Base-by-base conservation (phyloP, 2,888 invertebrate genomes). In the Chrysolina haemoptera region DNA sequence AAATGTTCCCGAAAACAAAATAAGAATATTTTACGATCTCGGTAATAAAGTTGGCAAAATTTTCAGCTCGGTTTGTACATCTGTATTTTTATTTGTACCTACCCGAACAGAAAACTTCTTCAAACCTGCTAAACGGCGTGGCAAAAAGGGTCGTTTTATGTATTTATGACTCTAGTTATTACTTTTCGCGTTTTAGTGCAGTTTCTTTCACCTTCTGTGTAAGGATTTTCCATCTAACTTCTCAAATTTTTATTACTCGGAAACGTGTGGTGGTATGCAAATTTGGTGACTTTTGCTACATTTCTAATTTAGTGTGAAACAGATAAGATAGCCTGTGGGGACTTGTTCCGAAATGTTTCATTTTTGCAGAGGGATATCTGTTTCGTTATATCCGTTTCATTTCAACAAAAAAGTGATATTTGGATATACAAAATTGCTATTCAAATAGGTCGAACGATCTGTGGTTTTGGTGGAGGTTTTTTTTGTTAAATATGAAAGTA, bases 41-140 rank as follows among this genome's bases (percentile, higher is more conserved):
- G 67, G 72, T 74, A 78, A 77, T 77, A 77, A 78, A 78, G 74
- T 76, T 76, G 73, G 71, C 76, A 73, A 76, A 70, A 75, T 68
- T 69, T 71, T 73, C 70, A 50, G 72, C 68, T 43, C 68, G 40
- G 62, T 68, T 66, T 71, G 66, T 73, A 75, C 77, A 74, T 74
- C 76, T 76, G 76, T 76, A 76, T 63, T 53, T 67, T 74, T 62
- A 71, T 71, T 71, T 69, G 68, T 75, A 66, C 68, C 53, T 62
- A 62, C 40, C 68, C 66, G 16, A 65, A 68, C 14, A n/a, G 62
- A 62, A 53, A 68, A 73, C 35, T 70, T 72, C 66, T 68, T 46
- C 12, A 70, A 64, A 62, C 63, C 70, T 65, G 67, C 66, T 67
- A 68, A 73, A 55, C 50, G 72, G 70, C 71, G 73, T 70, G 73